phyloP scores from a whole-genome alignment of 2,888 invertebrate species.

The Amphimallon solstitiale region DNA sequence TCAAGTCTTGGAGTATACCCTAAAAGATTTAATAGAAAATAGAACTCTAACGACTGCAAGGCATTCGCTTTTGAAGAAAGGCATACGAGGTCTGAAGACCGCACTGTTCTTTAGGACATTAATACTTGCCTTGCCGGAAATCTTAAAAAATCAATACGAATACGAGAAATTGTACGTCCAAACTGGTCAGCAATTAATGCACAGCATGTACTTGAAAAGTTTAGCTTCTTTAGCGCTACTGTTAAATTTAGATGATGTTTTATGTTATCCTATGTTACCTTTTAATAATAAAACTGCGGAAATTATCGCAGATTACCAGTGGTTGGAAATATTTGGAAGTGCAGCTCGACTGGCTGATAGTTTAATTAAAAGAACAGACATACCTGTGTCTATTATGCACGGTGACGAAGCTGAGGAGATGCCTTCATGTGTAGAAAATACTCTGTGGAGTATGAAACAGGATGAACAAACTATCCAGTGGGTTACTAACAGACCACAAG shows the following conservation, averaged over 20 bases:
- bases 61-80: slow-evolving; percentile 64
- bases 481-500: slow-evolving; percentile 70
- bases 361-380: slow-evolving; percentile 63
- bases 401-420: slow-evolving; percentile 36
- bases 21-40: slow-evolving; percentile 62
- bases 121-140: slow-evolving; percentile 64
- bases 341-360: slow-evolving; percentile 68
- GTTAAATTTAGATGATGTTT: slow-evolving; percentile 66
- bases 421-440: slow-evolving; percentile 60
- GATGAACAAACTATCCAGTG: slow-evolving; percentile 72
- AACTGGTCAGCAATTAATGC: slow-evolving; percentile 69
- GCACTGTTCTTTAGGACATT: slow-evolving; percentile 67
- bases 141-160: slow-evolving; percentile 66
- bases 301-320: slow-evolving; percentile 65
- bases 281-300: slow-evolving; percentile 62
- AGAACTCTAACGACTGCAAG: slow-evolving; percentile 66
- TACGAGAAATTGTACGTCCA: slow-evolving; percentile 69
- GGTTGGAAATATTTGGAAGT: slow-evolving; percentile 68
- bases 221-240: slow-evolving; percentile 67
- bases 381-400: slow-evolving; percentile 61
- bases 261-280: slow-evolving; percentile 65
- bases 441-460: slow-evolving; percentile 67
- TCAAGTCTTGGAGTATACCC: slow-evolving; percentile 62
- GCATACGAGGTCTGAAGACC: slow-evolving; percentile 66
- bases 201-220: slow-evolving; percentile 69